These are phyloP conservation scores for Limnephilus marmoratus DNA, from an alignment of 2,888 invertebrate species.

Conservation along the genomic window DNA sequence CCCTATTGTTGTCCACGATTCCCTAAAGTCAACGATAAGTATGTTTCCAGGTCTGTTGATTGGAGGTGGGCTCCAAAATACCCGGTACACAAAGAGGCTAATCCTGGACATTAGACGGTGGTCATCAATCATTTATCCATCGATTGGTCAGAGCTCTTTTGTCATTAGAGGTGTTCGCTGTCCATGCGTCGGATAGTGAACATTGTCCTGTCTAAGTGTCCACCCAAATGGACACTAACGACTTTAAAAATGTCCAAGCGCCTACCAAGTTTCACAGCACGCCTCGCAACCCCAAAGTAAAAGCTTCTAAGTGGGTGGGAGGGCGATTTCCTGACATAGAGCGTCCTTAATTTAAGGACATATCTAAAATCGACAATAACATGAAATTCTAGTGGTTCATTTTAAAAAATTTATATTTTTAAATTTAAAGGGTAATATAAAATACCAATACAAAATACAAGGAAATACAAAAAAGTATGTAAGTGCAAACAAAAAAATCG, in stretches of 20 bases:
- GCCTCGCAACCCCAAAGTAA: neutral
- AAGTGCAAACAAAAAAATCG: too few relatives aligned
- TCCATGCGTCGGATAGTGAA: neutral
- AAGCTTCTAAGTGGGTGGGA: conserved; percentile 21
- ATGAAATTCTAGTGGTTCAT: neutral
- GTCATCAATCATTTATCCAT: conserved; percentile 52
- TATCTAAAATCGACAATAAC: neutral
- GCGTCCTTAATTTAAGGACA: neutral
- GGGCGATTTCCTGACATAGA: conserved; percentile 13
- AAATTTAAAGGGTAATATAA: too few relatives aligned
- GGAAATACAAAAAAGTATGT: too few relatives aligned
- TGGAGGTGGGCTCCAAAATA: neutral
- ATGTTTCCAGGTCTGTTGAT: neutral
- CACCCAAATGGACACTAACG: conserved; percentile 53
- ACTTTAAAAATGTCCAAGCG: conserved; percentile 40
- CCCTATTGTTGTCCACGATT: neutral
- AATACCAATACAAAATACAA: too few relatives aligned
- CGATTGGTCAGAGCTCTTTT: conserved; percentile 2
- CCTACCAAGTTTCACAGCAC: neutral
- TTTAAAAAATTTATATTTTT: too few relatives aligned
- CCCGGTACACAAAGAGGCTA: conserved; percentile 6
- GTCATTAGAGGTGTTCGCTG: conserved; percentile 53
- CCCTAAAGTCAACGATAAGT: conserved; percentile 3
- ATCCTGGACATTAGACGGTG: conserved; percentile 31
- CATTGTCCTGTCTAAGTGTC: conserved; percentile 57